Percentiles rank a stretch among this genome's conserved stretches.
Conservation (phyloP, 2,113 vertebrate genomes). For the Callospermophilus lateralis region DNA sequence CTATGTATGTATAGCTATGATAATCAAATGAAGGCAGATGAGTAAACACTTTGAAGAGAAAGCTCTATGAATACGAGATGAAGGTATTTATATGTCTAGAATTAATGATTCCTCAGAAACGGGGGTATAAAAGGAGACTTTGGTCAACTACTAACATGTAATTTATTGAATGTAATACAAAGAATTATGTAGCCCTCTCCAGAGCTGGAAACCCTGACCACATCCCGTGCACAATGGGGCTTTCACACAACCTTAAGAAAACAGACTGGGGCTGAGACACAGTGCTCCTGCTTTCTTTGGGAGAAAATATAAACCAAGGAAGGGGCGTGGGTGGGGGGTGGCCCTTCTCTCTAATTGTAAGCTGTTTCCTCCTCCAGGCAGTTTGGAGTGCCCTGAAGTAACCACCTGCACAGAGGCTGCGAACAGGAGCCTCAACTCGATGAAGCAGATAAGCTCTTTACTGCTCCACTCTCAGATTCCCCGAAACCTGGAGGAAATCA, state of each 20-base stretch:
- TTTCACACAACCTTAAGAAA: slow-evolving; percentile 67
- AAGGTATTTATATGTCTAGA: not conserved
- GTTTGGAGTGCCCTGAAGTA: slow-evolving; percentile 32
- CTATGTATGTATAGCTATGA: not conserved
- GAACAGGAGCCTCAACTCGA: not conserved
- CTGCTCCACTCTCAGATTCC: not conserved
- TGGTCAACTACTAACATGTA: not conserved
- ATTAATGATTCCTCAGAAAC: slow-evolving; percentile 4
- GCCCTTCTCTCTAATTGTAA: slow-evolving; percentile 38
- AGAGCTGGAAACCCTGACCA: slow-evolving; percentile 6
- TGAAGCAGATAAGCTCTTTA: not conserved
- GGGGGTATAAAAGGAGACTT: not conserved
- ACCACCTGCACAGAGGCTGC: slow-evolving; percentile 28
- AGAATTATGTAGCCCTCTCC: not conserved
- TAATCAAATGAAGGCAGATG: not conserved
- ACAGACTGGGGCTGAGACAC: not conserved
- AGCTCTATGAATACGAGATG: not conserved
- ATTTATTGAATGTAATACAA: not conserved
- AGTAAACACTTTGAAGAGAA: not conserved
- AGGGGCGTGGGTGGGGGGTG: not conserved
- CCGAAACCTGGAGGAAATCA: slow-evolving; percentile 28
- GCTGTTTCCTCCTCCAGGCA: slow-evolving; percentile 43
- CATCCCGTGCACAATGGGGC: slow-evolving; percentile 26
- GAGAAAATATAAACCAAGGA: slow-evolving; percentile 55
- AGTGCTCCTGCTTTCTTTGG: not conserved